These are phyloP conservation scores for Electrona antarctica DNA, from an alignment of 2,113 vertebrate genomes.

Conservation along the genomic window DNA sequence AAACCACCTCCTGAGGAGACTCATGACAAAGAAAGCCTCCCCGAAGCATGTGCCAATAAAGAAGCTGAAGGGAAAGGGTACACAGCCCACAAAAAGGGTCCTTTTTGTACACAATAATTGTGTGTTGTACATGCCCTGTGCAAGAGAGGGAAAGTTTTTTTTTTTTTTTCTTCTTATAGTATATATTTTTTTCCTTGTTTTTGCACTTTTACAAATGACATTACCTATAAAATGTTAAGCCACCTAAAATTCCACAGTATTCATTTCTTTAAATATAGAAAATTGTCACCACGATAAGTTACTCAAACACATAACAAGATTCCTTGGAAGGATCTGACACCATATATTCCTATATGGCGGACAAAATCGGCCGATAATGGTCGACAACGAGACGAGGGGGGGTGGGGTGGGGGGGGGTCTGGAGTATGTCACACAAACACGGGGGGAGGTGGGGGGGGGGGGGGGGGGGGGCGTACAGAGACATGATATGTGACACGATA, in stretches of 20 bases:
- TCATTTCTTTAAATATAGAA: slow-evolving; percentile 86
- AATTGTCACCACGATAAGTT: slow-evolving; percentile 89
- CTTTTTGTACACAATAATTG: slow-evolving; percentile 84
- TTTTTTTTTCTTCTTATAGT: slow-evolving; percentile 19
- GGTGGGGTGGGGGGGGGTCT: slow-evolving; percentile 28
- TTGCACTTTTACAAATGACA: slow-evolving; percentile 90
- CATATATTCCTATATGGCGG: slow-evolving; percentile 68
- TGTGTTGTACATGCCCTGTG: slow-evolving; percentile 87
- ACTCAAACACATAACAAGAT: slow-evolving; percentile 87
- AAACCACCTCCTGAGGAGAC: slow-evolving; percentile 80
- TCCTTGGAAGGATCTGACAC: slow-evolving; percentile 65
- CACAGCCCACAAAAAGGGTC: slow-evolving; percentile 83
- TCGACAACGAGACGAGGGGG: slow-evolving; percentile 50
- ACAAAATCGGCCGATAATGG: slow-evolving; percentile 55
- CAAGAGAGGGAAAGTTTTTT: slow-evolving; percentile 80
- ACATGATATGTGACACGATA: slow-evolving; percentile 65
- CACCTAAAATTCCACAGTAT: slow-evolving; percentile 95
- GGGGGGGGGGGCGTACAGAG: slow-evolving; percentile 41
- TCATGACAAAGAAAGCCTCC: slow-evolving; percentile 81
- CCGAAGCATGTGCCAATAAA: slow-evolving; percentile 85
- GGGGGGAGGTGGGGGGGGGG: not conserved
- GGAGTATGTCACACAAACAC: slow-evolving; percentile 69
- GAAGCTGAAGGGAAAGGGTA: slow-evolving; percentile 84
- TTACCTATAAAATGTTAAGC: slow-evolving; percentile 91
- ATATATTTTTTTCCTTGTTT: slow-evolving; percentile 46